Conservation (phyloP, 2,888 invertebrate species). For the Hipparchia sbordonii region DNA sequence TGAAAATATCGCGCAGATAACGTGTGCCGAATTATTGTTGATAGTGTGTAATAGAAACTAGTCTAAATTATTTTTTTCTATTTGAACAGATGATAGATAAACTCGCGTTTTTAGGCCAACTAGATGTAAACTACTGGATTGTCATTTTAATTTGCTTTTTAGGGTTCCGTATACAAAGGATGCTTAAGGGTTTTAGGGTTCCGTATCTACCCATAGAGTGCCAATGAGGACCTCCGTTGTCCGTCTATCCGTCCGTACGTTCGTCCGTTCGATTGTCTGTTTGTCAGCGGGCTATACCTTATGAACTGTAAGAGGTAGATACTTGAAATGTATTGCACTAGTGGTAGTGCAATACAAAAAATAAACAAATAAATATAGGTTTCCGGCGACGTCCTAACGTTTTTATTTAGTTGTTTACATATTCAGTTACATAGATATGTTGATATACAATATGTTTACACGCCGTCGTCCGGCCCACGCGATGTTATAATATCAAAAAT, state of each 20-base stretch:
- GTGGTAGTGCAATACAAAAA: background rate
- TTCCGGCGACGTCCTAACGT: slow-evolving; percentile 31
- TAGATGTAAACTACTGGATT: background rate
- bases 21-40: slow-evolving; percentile 69
- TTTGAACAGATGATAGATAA: slow-evolving; percentile 27
- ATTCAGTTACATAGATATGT: slow-evolving; percentile 26
- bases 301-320: too few species aligned
- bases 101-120: slow-evolving; percentile 7
- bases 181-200: too few species aligned
- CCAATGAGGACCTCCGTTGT: too few species aligned
- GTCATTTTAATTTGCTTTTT: background rate
- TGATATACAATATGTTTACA: slow-evolving; percentile 38
- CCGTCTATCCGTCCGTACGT: too few species aligned
- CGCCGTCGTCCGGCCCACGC: slow-evolving; percentile 30
- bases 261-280: too few species aligned
- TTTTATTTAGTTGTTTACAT: slow-evolving; percentile 40
- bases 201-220: too few species aligned
- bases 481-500: background rate
- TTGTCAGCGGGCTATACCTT: too few species aligned
- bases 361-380: slow-evolving; percentile 32
- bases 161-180: too few species aligned
- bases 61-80: slow-evolving; percentile 37
- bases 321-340: too few species aligned
- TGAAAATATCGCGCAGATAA: slow-evolving; percentile 65
- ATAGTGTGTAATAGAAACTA: slow-evolving; percentile 51